Conservation (phyloP, 1,140 invertebrate genomes). For the Octopus bimaculoides region DNA sequence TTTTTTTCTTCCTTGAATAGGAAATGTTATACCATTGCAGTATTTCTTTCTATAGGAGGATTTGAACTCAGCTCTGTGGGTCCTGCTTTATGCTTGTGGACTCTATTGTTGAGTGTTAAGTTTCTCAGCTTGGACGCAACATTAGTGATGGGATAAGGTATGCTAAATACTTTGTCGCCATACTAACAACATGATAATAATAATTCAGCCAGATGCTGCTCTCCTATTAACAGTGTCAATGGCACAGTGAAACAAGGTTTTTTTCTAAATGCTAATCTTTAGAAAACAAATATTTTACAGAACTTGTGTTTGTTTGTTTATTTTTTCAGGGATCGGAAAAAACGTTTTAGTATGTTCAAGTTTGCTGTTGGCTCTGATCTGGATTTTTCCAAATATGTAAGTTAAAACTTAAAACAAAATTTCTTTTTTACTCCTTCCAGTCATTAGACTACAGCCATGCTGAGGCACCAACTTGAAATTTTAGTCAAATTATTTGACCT, state of each 20-base stretch:
- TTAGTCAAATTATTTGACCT: background rate
- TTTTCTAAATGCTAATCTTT: background rate
- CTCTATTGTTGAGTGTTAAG: too few species aligned
- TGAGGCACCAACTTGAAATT: background rate
- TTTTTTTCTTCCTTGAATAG: too few species aligned
- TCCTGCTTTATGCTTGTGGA: too few species aligned
- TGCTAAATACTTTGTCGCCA: background rate
- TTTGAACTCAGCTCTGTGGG: too few species aligned
- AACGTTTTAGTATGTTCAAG: constrained; percentile 88
- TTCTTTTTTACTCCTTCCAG: background rate
- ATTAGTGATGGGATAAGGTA: background rate
- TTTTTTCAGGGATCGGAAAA: constrained; percentile 64
- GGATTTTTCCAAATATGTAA: constrained; percentile 79
- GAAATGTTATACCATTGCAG: too few species aligned
- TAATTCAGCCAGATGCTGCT: background rate
- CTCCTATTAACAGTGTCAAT: background rate
- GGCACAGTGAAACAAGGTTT: background rate
- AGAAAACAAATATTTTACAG: background rate
- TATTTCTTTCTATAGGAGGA: too few species aligned
- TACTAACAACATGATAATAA: background rate
- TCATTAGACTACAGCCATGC: background rate
- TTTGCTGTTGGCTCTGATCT: constrained; percentile 84
- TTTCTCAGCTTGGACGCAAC: too few species aligned
- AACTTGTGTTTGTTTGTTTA: background rate
- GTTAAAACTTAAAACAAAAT: constrained; percentile 1